These are phyloP conservation scores for Planococcus citri DNA, from an alignment of 1,140 invertebrate species.

Conservation along the genomic window DNA sequence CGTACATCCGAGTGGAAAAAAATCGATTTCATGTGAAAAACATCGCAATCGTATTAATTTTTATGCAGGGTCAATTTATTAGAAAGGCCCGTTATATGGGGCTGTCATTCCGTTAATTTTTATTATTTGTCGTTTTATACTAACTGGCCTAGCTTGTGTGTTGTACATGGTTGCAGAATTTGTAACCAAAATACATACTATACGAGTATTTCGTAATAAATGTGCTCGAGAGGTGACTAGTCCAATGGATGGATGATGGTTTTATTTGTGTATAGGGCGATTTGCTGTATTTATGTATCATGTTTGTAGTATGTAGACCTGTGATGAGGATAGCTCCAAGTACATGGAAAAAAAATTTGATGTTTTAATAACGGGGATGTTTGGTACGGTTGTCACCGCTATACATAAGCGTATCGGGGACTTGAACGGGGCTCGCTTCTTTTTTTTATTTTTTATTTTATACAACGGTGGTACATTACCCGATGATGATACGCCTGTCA, in stretches of 20 bases:
- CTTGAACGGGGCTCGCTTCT: background rate
- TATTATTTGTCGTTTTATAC: background rate
- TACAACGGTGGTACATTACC: slow-evolving; percentile 1
- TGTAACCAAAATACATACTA: background rate
- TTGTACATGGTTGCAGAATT: background rate
- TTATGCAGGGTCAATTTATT: background rate
- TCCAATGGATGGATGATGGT: no score
- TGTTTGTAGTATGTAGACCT: no score
- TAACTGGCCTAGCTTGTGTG: no score
- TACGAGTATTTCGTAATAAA: no score
- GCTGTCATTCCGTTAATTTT: background rate
- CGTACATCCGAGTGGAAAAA: background rate
- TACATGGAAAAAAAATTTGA: background rate
- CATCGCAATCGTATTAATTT: slow-evolving; percentile 7
- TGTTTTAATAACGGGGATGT: slow-evolving; percentile 6
- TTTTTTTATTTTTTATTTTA: no score
- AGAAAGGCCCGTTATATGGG: background rate
- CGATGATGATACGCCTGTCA: slow-evolving; percentile 1
- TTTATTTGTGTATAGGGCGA: no score
- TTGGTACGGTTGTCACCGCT: background rate
- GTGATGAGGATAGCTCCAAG: no score
- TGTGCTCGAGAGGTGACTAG: no score
- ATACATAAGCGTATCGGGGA: background rate
- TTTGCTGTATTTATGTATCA: no score
- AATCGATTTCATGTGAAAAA: slow-evolving; percentile 3